Evolutionary conservation across 2,888 invertebrate genomes (phyloP), one percentile per base, ranked within the genome.

Genomic region (Phalera bucephala): DNA sequence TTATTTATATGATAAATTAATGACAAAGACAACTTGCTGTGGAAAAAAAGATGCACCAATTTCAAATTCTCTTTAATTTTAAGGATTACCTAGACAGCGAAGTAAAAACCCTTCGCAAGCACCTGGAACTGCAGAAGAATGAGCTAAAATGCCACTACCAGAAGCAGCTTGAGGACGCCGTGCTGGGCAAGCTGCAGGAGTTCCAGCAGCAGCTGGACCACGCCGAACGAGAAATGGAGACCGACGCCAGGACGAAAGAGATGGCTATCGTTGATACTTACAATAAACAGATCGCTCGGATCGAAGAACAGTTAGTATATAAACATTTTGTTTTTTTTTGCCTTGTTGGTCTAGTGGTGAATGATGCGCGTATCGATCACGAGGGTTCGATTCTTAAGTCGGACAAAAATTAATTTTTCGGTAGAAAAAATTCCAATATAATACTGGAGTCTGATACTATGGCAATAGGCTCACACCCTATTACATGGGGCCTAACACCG

Each of bases 71-170:
- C 5, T 3, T 17, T 17, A 3, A 17, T 17, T 19, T 38, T 0
- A 53, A 92, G 92, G 79, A 84, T 12, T 67, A 68, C 1, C 65
- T 92, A 1, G 91, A 92, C 47, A 80, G 72, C 26, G 92, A 93
- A 33, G 71, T 92, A 0, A 92, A 93, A 42, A 48, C 56, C 6
- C 69, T 87, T 1, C 86, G 84, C 26, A 90, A 91, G 21, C 91
- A 92, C 28, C 67, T 92, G 28, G 94, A 94, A 38, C 78, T 91
- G 1, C 93, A 93, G 49, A 93, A 94, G 64, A 76, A 87, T 7
- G 94, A 95, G 42, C 77, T 96, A 9, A 93, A 94, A 55, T 89
- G 91, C 21, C 93, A 94, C 67, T 96, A 96, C 65, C 96, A 96
- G 77, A 93, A 93, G 50, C 96, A 96, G 79, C 87, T 96, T 7